phyloP scores from a whole-genome alignment of 2,113 vertebrate species.

The Tenrec ecaudatus region DNA sequence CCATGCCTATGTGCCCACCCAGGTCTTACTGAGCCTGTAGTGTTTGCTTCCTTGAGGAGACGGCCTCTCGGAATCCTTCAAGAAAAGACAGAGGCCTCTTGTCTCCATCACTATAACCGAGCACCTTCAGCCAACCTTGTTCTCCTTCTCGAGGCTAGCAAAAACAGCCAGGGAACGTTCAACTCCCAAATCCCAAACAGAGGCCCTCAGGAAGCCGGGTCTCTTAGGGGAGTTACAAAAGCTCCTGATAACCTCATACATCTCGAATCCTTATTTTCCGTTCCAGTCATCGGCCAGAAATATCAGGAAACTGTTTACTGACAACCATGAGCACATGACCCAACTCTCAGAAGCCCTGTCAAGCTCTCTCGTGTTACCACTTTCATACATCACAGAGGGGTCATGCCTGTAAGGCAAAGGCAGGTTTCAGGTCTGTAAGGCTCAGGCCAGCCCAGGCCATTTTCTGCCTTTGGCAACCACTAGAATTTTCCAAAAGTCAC shows the following conservation, averaged over 20 bases:
- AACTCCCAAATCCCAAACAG: conserved; percentile 7
- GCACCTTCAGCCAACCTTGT: not conserved
- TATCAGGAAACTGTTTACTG: not conserved
- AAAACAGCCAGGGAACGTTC: not conserved
- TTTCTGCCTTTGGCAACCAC: conserved; percentile 62
- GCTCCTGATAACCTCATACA: not conserved
- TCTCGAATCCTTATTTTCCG: conserved; percentile 28
- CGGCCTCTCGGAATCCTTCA: rapidly evolving
- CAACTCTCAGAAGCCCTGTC: not conserved
- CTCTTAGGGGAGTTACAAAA: not conserved
- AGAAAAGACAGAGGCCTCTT: not conserved
- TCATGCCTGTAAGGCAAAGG: not conserved
- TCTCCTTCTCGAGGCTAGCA: not conserved
- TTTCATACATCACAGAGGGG: not conserved
- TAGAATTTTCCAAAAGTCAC: conserved; percentile 61
- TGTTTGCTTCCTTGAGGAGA: not conserved
- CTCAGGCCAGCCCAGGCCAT: conserved; percentile 1
- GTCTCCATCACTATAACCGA: not conserved
- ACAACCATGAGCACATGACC: not conserved
- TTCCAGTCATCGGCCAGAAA: conserved; percentile 39
- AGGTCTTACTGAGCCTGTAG: rapidly evolving
- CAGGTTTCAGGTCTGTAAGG: not conserved
- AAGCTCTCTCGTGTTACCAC: not conserved
- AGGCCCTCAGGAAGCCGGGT: not conserved
- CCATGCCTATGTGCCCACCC: not conserved